Evolutionary conservation across 2,888 invertebrate genomes (phyloP).

Genomic region (Disparrhopalites patrizii): DNA sequence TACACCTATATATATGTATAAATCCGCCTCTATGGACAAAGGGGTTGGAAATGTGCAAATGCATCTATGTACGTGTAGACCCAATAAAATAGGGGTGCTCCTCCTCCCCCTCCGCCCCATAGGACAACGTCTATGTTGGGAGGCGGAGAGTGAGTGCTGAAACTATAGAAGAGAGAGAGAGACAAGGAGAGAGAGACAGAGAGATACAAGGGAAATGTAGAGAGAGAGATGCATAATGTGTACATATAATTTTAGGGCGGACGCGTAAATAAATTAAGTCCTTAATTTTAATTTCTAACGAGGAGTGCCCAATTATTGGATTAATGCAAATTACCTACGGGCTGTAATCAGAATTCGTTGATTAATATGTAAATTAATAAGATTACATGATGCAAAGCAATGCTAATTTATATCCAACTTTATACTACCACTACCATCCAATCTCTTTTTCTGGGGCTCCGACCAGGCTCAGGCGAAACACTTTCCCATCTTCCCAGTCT

Average conservation of each 20-base stretch:
- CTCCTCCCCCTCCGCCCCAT: too few relatives aligned
- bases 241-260: slow-evolving; percentile 46
- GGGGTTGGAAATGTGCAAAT: too few relatives aligned
- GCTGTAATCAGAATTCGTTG: slow-evolving; percentile 49
- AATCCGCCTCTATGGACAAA: too few relatives aligned
- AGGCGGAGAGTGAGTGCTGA: slow-evolving; percentile 9
- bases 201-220: not conserved
- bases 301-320: slow-evolving; percentile 49
- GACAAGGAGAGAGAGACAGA: not conserved
- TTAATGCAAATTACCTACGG: slow-evolving; percentile 49
- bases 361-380: slow-evolving; percentile 50
- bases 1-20: too few relatives aligned
- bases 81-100: too few relatives aligned
- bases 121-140: too few relatives aligned
- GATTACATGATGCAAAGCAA: slow-evolving; percentile 49
- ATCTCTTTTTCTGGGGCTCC: too few relatives aligned
- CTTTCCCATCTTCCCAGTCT: too few relatives aligned
- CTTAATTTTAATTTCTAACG: slow-evolving; percentile 49
- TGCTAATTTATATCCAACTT: slow-evolving; percentile 49
- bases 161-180: slow-evolving; percentile 19
- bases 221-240: slow-evolving; percentile 2
- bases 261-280: slow-evolving; percentile 49
- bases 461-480: too few relatives aligned
- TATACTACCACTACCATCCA: too few relatives aligned
- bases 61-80: too few relatives aligned